A percentile compares a stretch with the other conserved stretches of the same genome.
phyloP scores from a whole-genome alignment of 2,797 vertebrate species.

The Microctenopoma stevenorrisi region DNA sequence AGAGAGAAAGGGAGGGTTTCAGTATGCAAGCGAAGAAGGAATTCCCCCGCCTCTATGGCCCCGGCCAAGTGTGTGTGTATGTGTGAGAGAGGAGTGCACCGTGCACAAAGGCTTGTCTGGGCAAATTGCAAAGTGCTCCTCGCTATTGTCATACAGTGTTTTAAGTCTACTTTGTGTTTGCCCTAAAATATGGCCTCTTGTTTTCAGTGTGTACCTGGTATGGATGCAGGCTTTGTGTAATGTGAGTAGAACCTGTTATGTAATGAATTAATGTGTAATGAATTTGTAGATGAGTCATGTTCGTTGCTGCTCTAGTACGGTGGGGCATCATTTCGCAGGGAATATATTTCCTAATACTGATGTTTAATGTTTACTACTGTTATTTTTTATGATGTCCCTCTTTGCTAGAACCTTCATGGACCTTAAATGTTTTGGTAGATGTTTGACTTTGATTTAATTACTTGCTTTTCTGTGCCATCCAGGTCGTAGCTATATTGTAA shows the following conservation, averaged over 20 bases:
- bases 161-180: slow-evolving; percentile 68
- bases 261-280: slow-evolving; percentile 70
- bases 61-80: slow-evolving; percentile 69
- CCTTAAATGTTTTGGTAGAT: slow-evolving; percentile 14
- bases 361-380: slow-evolving; percentile 1
- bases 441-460: slow-evolving; percentile 34
- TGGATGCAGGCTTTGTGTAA: slow-evolving; percentile 68
- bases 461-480: slow-evolving; percentile 26
- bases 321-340: slow-evolving; percentile 40
- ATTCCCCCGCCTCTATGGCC: slow-evolving; percentile 85
- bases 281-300: slow-evolving; percentile 70
- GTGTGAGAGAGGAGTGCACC: slow-evolving; percentile 63
- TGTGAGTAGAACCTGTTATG: slow-evolving; percentile 71
- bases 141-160: slow-evolving; percentile 74
- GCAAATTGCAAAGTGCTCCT: slow-evolving; percentile 79
- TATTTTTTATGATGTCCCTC: not conserved
- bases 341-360: slow-evolving; percentile 31
- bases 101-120: slow-evolving; percentile 80
- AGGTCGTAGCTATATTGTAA: slow-evolving; percentile 31
- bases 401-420: slow-evolving; percentile 18
- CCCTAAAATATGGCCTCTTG: slow-evolving; percentile 59
- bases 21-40: slow-evolving; percentile 82
- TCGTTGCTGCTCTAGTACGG: slow-evolving; percentile 53
- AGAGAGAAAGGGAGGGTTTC: slow-evolving; percentile 74
- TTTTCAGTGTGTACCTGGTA: slow-evolving; percentile 63